Base-by-base conservation (phyloP, 2,888 invertebrate genomes). In the Drosophila atripex region DNA sequence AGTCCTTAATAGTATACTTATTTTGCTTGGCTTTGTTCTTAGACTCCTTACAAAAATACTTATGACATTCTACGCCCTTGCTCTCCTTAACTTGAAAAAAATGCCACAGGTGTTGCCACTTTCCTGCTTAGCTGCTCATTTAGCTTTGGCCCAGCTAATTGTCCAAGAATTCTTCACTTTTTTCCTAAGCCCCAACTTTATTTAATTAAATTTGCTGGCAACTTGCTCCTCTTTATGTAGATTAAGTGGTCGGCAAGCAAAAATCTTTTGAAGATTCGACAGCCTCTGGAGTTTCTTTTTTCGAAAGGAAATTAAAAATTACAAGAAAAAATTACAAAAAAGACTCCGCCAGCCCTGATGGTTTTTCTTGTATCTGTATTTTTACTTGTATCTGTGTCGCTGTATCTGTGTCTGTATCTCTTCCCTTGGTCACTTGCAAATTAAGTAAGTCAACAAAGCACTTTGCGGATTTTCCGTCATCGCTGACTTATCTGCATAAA, bases 401-500 rank as follows among this genome's bases (percentile, higher is more conserved):
- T 45, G n/a, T 54, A 30, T 14, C 28, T 39, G 39, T 56, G 25
- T 30, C 50, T 16, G 14, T 32, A 9, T 18, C 50, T 23, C 51
- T 28, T 38, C 55, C 53, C 64, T 51, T 65, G 73, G 65, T 59
- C 75, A 83, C 73, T 85, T 70, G 76, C 75, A 78, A 86, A 85
- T 85, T 86, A 85, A 86, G 86, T 86, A 80, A 85, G 86, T 84
- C 85, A 86, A 85, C 85, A 85, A 54, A 85, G 82, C 80, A 84
- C 84, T 84, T 85, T 85, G 85, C 86, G 86, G 86, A 85, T 85
- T 85, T 77, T 72, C 38, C 78, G 69, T 38, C 59, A 52, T 70
- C 77, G 72, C 73, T 49, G 73, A 77, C 77, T 82, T 80, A 85
- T 86, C 83, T 84, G 86, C 83, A 80, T 85, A 86, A 83, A 74